phyloP scores from a whole-genome alignment of 1,140 invertebrate species.

The Yoshiicerus persimilis region DNA sequence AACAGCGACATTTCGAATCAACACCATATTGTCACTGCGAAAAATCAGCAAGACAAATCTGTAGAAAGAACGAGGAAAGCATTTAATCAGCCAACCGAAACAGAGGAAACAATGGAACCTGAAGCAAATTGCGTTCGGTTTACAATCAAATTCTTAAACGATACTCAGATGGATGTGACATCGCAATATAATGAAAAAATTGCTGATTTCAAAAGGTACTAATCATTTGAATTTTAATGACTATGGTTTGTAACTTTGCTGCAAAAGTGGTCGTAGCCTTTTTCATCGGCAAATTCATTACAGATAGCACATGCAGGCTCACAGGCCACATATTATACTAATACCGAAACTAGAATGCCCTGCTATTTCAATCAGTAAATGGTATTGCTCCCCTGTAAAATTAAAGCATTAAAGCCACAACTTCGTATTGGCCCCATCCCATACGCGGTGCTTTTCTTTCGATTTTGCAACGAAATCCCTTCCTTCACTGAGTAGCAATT shows the following conservation, averaged over 20 bases:
- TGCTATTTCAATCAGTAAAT: too few species aligned
- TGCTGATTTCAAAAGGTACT: slow-evolving; percentile 83
- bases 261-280: too few species aligned
- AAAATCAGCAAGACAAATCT: not conserved
- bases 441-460: too few species aligned
- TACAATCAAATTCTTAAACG: slow-evolving; percentile 69
- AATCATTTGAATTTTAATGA: not conserved
- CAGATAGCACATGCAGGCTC: not conserved
- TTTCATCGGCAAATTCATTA: not conserved
- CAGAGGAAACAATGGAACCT: not conserved
- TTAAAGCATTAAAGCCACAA: too few species aligned
- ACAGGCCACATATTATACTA: slow-evolving; percentile 2
- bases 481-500: too few species aligned
- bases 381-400: too few species aligned
- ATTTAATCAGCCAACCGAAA: not conserved
- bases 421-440: too few species aligned
- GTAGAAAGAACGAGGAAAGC: not conserved
- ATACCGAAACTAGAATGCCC: not conserved
- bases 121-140: not conserved
- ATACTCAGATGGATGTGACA: slow-evolving; percentile 77
- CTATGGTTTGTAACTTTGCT: too few species aligned
- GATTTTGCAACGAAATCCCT: too few species aligned
- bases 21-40: not conserved
- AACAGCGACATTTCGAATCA: not conserved
- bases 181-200: slow-evolving; percentile 72